Conservation (phyloP, 2,797 vertebrate genomes). For the Kryptolebias ocellatus region DNA sequence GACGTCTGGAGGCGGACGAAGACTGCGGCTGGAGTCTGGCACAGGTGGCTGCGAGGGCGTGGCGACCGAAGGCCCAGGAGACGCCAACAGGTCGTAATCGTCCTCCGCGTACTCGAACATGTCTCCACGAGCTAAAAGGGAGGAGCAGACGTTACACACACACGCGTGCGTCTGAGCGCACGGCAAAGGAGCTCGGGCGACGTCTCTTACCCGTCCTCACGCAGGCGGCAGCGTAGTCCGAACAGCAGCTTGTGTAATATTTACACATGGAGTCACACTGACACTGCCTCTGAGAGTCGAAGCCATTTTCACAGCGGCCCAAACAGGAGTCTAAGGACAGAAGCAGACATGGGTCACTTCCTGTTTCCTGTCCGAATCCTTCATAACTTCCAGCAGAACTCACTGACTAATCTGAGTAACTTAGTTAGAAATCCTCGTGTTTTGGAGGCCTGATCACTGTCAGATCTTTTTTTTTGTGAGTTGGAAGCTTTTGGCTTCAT, state of each 20-base stretch:
- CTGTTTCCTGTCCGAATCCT: no score
- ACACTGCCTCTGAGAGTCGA: conserved; percentile 80
- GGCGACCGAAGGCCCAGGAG: accelerated
- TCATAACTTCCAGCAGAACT: no score
- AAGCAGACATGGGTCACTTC: no score
- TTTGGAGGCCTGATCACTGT: no score
- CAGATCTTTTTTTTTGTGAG: no score
- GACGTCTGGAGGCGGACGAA: conserved; percentile 22
- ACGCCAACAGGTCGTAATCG: conserved; percentile 38
- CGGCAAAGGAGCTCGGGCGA: background rate
- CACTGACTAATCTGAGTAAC: no score
- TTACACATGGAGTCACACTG: conserved; percentile 93
- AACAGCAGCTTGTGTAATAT: conserved; percentile 95
- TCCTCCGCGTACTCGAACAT: conserved; percentile 90
- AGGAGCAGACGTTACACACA: background rate
- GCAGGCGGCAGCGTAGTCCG: conserved; percentile 83
- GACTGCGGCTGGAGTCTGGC: conserved; percentile 9
- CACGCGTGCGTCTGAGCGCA: no score
- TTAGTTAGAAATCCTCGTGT: no score
- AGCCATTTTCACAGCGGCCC: conserved; percentile 87
- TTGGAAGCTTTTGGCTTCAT: no score
- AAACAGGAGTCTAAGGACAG: conserved; percentile 86
- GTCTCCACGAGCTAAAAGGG: conserved; percentile 88
- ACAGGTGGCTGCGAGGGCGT: background rate
- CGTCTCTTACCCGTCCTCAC: conserved; percentile 82